Conservation (phyloP, 2,113 vertebrate genomes). For the Chionomys nivalis region DNA sequence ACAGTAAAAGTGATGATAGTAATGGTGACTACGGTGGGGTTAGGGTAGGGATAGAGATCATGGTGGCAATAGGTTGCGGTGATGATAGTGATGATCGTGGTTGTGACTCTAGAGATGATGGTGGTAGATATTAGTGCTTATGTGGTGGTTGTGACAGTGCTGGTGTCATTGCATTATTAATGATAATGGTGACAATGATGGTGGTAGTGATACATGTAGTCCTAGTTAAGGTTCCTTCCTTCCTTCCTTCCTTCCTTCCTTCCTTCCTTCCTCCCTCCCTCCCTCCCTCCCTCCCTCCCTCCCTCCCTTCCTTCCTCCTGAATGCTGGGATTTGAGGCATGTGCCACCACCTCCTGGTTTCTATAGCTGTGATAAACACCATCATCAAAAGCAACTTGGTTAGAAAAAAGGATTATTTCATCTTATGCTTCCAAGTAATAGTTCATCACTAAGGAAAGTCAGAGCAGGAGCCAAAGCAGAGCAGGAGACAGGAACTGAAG, state of each 20-base stretch:
- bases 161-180: neutral
- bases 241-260: too few species aligned
- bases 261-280: too few species aligned
- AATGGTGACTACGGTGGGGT: neutral
- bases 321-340: neutral
- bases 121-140: neutral
- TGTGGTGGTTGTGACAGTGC: neutral
- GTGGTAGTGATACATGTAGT: neutral
- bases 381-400: neutral
- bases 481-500: neutral
- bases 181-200: neutral
- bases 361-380: neutral
- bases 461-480: neutral
- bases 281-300: too few species aligned
- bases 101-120: neutral
- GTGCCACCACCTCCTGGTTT: neutral
- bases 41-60: too few species aligned
- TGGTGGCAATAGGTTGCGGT: neutral
- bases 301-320: neutral
- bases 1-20: too few species aligned
- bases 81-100: neutral
- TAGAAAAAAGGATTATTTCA: neutral
- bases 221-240: neutral
- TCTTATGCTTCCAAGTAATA: neutral
- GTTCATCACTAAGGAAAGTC: neutral